Evolutionary conservation across 2,888 invertebrate species (phyloP), one percentile per base, ranked within the genome.

Genomic region (Pimpla rufipes): DNA sequence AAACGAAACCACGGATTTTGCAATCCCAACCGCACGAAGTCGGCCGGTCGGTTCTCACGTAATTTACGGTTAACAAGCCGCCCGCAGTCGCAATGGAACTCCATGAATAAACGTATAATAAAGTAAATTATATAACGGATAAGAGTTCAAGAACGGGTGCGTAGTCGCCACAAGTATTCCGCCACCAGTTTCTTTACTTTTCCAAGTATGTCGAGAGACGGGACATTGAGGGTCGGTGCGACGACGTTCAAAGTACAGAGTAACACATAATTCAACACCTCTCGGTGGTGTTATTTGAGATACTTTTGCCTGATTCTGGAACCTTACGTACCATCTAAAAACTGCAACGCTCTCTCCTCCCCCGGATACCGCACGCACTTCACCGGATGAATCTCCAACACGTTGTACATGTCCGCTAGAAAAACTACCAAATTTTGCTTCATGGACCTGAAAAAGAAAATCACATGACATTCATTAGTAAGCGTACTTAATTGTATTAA

Each of bases 331-430:
- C 94, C 94, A 90, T 94, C 93, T 87, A 93, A 91, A 85, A 93
- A 93, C 85, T 91, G 92, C 86, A 92, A 92, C 80, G 93, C 93
- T 88, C 94, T 94, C 87, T 96, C 96, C 93, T 96, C 96, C 86
- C 96, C 97, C 4, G 97, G 97, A 93, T 97, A 96, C 90, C 97
- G 96, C 85, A 98, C 98, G 91, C 97, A 97, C 93, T 97, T 97
- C 52, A 97, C 97, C 21, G 98, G 98, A 93, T 98, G 97, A 86
- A 99, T 97, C 95, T 99, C 99, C 93, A 98, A 95, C 90, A 97
- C 95, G 94, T 98, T 98, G 94, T 98, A 99, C 90, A 99, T 95
- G 94, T 99, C 99, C 81, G 98, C 98, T 88, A 99, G 95, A 94
- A 99, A 97, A 79, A 97, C 97, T 89, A 98, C 95, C 93, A 99